Evolutionary conservation across 2,113 vertebrate species (phyloP).

Genomic region (Oxyruncus cristatus): DNA sequence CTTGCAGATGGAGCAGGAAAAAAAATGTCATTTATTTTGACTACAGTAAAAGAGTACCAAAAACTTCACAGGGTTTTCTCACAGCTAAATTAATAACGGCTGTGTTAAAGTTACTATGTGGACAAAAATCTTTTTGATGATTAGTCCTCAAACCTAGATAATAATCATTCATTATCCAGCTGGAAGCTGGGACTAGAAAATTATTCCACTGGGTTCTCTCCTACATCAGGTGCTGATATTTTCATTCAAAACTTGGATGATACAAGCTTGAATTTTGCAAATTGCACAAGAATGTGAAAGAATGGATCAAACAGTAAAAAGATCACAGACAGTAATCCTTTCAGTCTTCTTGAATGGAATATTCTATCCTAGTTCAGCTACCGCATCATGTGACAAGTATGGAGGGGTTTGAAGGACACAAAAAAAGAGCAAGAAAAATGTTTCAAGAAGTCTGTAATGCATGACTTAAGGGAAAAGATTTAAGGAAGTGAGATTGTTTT

Average conservation of each 20-base stretch:
- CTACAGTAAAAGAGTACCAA: neutral
- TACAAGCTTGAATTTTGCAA: neutral
- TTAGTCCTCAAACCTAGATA: neutral
- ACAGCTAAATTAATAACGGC: neutral
- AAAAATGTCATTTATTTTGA: neutral
- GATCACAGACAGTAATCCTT: neutral
- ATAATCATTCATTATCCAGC: neutral
- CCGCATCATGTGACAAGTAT: neutral
- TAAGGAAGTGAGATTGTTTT: neutral
- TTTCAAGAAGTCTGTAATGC: neutral
- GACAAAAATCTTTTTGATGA: neutral
- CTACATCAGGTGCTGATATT: neutral
- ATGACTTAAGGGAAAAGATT: neutral
- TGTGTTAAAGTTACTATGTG: neutral
- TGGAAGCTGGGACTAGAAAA: neutral
- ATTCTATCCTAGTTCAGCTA: neutral
- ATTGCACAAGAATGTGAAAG: neutral
- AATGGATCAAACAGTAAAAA: neutral
- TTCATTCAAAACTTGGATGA: neutral
- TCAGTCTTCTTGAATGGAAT: neutral
- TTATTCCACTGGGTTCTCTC: neutral
- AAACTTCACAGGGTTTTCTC: neutral
- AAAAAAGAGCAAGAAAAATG: neutral
- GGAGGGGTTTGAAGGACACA: neutral
- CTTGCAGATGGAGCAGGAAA: neutral